A percentile compares a stretch with the other conserved stretches of the same genome.
phyloP scores from a whole-genome alignment of 2,797 vertebrate species.

The Coranthus polyacanthus region DNA sequence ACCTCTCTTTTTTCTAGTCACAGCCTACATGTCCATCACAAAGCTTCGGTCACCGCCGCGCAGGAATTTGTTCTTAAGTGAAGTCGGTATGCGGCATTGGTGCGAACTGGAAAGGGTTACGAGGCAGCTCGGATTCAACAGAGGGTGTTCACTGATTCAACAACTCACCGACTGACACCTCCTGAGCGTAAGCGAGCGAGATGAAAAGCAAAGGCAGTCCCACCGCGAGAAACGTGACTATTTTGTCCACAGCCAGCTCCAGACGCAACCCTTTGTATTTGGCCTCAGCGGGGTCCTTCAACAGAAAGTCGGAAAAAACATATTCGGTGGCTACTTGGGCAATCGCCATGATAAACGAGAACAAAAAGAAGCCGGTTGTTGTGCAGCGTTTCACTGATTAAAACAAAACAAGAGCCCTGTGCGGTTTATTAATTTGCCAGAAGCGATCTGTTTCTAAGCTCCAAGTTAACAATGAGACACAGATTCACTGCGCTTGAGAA shows the following conservation, averaged over 20 bases:
- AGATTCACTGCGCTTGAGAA: background rate
- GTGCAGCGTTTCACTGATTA: slow-evolving; percentile 9
- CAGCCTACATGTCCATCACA: background rate
- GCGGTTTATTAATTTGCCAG: slow-evolving; percentile 1
- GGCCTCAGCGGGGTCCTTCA: slow-evolving; percentile 91
- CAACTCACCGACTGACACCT: slow-evolving; percentile 93
- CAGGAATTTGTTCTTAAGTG: background rate
- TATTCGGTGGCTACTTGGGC: slow-evolving; percentile 95
- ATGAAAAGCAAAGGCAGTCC: slow-evolving; percentile 95
- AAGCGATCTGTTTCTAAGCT: background rate
- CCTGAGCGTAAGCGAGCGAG: slow-evolving; percentile 96
- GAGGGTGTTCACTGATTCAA: slow-evolving; percentile 1
- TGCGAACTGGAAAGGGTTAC: too few species aligned
- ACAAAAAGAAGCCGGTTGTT: slow-evolving; percentile 35
- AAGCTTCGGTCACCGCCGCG: background rate
- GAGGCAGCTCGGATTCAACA: background rate
- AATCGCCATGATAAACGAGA: slow-evolving; percentile 88
- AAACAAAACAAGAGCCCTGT: background rate
- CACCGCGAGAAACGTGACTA: slow-evolving; percentile 92
- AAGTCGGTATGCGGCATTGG: too few species aligned
- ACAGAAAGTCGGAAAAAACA: slow-evolving; percentile 95
- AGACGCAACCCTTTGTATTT: slow-evolving; percentile 93
- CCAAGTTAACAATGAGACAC: background rate
- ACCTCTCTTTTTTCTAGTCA: slow-evolving; percentile 3
- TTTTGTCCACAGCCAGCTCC: slow-evolving; percentile 94